Evolutionary conservation across 2,888 invertebrate species (phyloP), one percentile per base, ranked within the genome.

Genomic region (Tiphia femorata): DNA sequence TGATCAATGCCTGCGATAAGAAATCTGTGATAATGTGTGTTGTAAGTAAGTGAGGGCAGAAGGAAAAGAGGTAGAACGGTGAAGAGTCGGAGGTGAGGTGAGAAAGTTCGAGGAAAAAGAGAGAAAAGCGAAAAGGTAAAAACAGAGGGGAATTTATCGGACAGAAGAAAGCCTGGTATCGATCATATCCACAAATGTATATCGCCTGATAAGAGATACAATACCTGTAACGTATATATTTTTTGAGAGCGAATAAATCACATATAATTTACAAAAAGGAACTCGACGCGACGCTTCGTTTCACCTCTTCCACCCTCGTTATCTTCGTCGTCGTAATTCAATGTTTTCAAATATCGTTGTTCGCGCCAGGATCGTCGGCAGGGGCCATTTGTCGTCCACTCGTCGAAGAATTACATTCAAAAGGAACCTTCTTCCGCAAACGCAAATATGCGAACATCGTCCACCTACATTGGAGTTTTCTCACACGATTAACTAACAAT

Each of bases 231-330:
- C 62, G 58, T 65, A 47, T 65, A 65, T 65, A 63, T 61, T 65
- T 65, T 64, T 59, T 57, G 64, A 65, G 67, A 67, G 60, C 67
- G 63, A 67, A 65, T 61, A 55, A 67, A 67, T 60, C 63, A 67
- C 59, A 63, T 67, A 57, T 60, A 67, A 63, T 63, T 63, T 67
- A 67, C 52, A 55, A 67, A 64, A 64, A 65, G 65, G 65, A 65
- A 64, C 65, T 65, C 61, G 65, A 61, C 57, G 62, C 55, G 61
- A 55, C 65, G 49, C n/a, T 42, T 63, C 64, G 53, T 54, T 65
- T 64, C 49, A n/a, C n/a, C 51, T 61, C 54, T 64, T 58, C 54
- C 46, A 59, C 38, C 55, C 38, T 43, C 37, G 42, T 38, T 55
- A 51, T 64, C 58, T 14, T 33, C 33, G 33, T 33, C n/a, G n/a